Conservation (phyloP, 2,113 vertebrate genomes). For the Cebus imitator region DNA sequence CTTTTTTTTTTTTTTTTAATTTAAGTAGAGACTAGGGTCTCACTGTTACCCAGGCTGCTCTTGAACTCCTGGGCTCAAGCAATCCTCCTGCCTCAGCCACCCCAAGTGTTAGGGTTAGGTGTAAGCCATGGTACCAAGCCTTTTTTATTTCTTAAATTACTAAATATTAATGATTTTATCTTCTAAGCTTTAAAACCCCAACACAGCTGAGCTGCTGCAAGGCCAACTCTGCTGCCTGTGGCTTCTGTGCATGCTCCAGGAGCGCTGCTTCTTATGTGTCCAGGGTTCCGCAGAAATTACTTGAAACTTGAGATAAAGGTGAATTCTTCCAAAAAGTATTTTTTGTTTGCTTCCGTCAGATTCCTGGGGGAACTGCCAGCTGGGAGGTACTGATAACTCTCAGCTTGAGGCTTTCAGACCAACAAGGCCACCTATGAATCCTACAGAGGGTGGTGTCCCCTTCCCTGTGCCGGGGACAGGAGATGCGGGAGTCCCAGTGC, state of each 20-base stretch:
- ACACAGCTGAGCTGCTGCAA: accelerated
- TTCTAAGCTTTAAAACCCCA: neutral
- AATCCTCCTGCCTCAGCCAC: too few relatives aligned
- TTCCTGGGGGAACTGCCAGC: neutral
- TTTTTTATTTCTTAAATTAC: neutral
- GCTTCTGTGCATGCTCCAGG: neutral
- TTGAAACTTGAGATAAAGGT: neutral
- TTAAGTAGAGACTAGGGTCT: neutral
- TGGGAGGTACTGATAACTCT: neutral
- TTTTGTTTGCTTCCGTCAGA: neutral
- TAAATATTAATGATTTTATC: neutral
- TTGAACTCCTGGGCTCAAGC: too few relatives aligned
- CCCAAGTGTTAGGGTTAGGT: too few relatives aligned
- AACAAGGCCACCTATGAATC: neutral
- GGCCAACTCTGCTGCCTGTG: neutral
- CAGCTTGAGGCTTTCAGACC: neutral
- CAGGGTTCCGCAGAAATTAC: neutral
- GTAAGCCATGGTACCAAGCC: neutral
- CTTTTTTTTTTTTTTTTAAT: too few relatives aligned
- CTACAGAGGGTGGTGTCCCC: neutral
- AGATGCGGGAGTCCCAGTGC: too few relatives aligned
- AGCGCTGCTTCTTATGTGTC: neutral
- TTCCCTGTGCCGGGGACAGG: too few relatives aligned
- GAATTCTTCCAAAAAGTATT: neutral
- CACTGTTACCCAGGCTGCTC: too few relatives aligned